Percentiles rank a stretch among this genome's conserved stretches.
These are phyloP conservation scores for Sycobia sp. DNA, from an alignment of 1,140 invertebrate genomes.

Conservation along the genomic window DNA sequence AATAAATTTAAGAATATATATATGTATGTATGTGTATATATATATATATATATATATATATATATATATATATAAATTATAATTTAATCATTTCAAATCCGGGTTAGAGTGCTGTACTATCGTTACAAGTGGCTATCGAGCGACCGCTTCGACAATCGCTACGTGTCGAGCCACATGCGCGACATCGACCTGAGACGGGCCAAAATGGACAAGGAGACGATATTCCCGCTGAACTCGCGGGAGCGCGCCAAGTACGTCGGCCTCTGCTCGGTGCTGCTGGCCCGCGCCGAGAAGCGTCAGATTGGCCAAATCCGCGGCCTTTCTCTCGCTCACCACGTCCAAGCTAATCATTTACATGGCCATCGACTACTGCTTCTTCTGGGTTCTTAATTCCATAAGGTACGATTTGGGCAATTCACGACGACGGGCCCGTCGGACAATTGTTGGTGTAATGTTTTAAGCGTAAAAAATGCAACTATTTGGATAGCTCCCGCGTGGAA, in stretches of 20 bases:
- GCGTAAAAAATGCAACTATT: too few species aligned
- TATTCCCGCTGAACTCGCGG: slow-evolving; percentile 72
- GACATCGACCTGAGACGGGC: slow-evolving; percentile 72
- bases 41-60: too few species aligned
- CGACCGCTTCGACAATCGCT: slow-evolving; percentile 77
- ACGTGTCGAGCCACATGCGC: slow-evolving; percentile 71
- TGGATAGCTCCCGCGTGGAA: too few species aligned
- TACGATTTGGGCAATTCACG: too few species aligned
- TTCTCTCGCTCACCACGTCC: slow-evolving; percentile 67
- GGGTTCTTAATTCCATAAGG: slow-evolving; percentile 64
- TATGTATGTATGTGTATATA: too few species aligned
- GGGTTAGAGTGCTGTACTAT: slow-evolving; percentile 75
- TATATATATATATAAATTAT: too few species aligned
- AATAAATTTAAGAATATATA: too few species aligned
- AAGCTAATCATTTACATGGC: slow-evolving; percentile 73
- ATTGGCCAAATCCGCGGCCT: slow-evolving; percentile 66
- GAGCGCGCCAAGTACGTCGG: slow-evolving; percentile 72
- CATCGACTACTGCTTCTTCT: slow-evolving; percentile 77
- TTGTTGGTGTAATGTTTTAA: too few species aligned
- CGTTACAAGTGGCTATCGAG: slow-evolving; percentile 73
- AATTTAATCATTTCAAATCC: too few species aligned
- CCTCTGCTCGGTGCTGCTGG: slow-evolving; percentile 66
- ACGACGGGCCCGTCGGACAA: too few species aligned
- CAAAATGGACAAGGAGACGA: slow-evolving; percentile 65
- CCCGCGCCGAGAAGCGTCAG: slow-evolving; percentile 66